Conservation (phyloP, 2,113 vertebrate genomes). For the Campylomormyrus tamandua region DNA sequence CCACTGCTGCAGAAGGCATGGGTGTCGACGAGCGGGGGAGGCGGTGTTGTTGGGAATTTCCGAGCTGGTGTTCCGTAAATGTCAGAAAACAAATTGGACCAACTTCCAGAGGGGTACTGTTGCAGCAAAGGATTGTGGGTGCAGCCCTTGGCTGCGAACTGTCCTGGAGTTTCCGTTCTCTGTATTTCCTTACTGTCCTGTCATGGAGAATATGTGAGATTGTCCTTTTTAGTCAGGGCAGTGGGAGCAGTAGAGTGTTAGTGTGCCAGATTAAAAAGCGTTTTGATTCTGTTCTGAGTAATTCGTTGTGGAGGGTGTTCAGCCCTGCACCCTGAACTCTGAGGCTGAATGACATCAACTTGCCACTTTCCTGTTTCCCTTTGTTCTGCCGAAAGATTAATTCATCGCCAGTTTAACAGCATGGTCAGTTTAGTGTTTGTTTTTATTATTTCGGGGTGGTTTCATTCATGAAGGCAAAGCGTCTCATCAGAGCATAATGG, state of each 20-base stretch:
- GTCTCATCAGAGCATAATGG: background rate
- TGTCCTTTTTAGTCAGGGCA: background rate
- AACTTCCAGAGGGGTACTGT: background rate
- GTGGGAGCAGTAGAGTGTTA: background rate
- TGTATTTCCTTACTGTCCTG: background rate
- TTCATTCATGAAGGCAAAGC: background rate
- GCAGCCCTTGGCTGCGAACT: background rate
- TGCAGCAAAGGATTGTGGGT: background rate
- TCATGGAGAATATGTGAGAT: background rate
- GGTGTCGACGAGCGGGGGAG: background rate
- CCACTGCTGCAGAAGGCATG: conserved; percentile 15
- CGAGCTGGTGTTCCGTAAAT: background rate
- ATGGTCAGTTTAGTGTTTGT: background rate
- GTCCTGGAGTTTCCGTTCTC: background rate
- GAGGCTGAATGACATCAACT: background rate
- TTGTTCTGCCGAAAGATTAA: background rate
- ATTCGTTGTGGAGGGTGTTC: background rate
- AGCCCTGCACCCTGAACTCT: background rate
- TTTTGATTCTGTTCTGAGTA: background rate
- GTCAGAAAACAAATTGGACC: background rate
- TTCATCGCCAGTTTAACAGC: background rate
- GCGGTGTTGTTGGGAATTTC: background rate
- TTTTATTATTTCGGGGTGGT: background rate
- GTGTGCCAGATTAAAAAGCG: background rate
- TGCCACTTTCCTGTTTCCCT: background rate